phyloP scores from a whole-genome alignment of 1,140 invertebrate species.

The Polypedilum pembai region DNA sequence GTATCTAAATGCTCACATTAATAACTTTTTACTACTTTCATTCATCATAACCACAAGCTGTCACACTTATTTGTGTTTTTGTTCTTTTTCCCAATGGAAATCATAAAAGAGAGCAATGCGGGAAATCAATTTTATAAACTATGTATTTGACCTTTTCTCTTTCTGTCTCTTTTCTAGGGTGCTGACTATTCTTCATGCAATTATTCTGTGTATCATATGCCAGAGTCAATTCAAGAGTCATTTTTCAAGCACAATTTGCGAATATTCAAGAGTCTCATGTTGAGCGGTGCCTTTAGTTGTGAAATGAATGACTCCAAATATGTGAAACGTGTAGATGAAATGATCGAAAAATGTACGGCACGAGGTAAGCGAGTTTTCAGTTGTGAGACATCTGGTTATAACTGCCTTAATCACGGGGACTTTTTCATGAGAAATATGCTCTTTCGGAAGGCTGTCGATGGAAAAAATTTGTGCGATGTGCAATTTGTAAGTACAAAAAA shows the following conservation, averaged over 20 bases:
- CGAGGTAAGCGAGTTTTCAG: slow-evolving; percentile 2
- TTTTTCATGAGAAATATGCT: slow-evolving; percentile 18
- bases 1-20: not conserved
- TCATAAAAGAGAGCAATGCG: not conserved
- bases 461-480: not conserved
- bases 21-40: not conserved
- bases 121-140: not conserved
- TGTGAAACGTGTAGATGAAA: slow-evolving; percentile 6
- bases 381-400: not conserved
- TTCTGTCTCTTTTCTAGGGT: not conserved
- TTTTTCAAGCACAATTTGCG: slow-evolving; percentile 12
- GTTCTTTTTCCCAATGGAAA: not conserved
- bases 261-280: slow-evolving; percentile 13
- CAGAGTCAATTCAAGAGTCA: slow-evolving; percentile 11
- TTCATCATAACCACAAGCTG: slow-evolving; percentile 10
- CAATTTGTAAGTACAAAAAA: slow-evolving; percentile 13
- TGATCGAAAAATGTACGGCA: slow-evolving; percentile 6
- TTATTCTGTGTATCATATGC: slow-evolving; percentile 6
- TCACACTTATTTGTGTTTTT: not conserved
- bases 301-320: not conserved
- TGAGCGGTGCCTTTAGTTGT: not conserved
- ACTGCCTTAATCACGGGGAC: not conserved
- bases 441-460: slow-evolving; percentile 2
- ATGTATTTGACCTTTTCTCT: not conserved
- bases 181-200: not conserved